These are phyloP conservation scores for Campylomormyrus numenius DNA, from an alignment of 2,113 vertebrate genomes.

Conservation along the genomic window DNA sequence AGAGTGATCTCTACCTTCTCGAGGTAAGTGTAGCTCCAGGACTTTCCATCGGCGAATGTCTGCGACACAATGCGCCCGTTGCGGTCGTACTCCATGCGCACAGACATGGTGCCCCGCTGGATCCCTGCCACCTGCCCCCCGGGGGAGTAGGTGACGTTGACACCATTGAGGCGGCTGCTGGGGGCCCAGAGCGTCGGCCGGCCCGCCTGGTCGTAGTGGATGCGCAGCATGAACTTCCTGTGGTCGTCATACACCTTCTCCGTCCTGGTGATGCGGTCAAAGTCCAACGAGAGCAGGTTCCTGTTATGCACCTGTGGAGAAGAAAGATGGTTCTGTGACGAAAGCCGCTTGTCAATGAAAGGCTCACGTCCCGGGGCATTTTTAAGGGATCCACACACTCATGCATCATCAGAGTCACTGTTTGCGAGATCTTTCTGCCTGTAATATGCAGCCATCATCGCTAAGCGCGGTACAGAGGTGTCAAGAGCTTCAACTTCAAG, in stretches of 20 bases:
- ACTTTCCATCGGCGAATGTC: slow-evolving; percentile 94
- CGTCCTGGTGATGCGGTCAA: slow-evolving; percentile 93
- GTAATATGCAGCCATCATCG: background rate
- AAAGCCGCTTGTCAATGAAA: background rate
- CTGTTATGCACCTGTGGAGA: slow-evolving; percentile 83
- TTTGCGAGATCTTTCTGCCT: background rate
- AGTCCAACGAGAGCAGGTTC: slow-evolving; percentile 90
- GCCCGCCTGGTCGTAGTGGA: slow-evolving; percentile 87
- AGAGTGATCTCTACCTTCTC: slow-evolving; percentile 66
- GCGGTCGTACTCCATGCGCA: slow-evolving; percentile 94
- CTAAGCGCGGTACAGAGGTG: slow-evolving; percentile 29
- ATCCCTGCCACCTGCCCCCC: slow-evolving; percentile 87
- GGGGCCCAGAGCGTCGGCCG: slow-evolving; percentile 94
- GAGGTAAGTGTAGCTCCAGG: slow-evolving; percentile 94
- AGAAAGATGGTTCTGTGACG: background rate
- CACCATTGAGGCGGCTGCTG: slow-evolving; percentile 86
- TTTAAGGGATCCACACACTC: background rate
- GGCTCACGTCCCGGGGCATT: background rate
- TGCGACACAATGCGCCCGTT: slow-evolving; percentile 83
- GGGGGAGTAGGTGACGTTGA: slow-evolving; percentile 89
- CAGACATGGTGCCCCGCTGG: slow-evolving; percentile 94
- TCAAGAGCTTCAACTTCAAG: slow-evolving; percentile 34
- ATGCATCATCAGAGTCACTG: background rate
- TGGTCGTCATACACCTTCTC: slow-evolving; percentile 98
- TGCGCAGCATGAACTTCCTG: slow-evolving; percentile 90